Evolutionary conservation across 2,113 vertebrate species (phyloP), one percentile per base, ranked within the genome.

Genomic region (Hypocryptadius cinnamomeus): DNA sequence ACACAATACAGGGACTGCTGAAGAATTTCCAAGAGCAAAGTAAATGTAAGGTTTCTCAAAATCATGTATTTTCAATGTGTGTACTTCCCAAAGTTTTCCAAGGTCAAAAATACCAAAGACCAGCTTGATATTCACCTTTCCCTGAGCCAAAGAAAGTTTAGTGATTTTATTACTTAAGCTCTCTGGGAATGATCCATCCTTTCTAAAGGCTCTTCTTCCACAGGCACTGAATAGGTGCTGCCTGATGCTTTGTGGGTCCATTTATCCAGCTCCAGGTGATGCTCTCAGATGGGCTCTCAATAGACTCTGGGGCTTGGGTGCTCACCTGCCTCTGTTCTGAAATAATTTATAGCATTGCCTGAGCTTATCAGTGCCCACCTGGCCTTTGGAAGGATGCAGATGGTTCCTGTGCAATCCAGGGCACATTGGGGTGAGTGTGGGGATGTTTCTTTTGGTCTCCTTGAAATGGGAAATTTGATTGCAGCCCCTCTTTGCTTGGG

Each of bases 391-490:
- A 65, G 21, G 61, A 10, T 31, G 86, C 31, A 83, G 79, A 11
- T 13, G 27, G 25, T 16, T 48, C 44, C 3, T 31, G 39, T 40
- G 33, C 47, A 27, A 12, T 4, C 45, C 5, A 8, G 25, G 19
- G 8, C 47, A 5, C 3, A 0, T 5, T 8, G 33, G 33, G 5
- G 0, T 73, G 31, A n/a, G 33, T 6, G 31, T 25, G 44, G 13
- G 10, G 22, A 15, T 15, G 11, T 47, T 83, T 50, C 35, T 85
- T 39, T 27, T 51, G 61, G 6, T 16, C 30, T 45, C 37, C 54
- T 68, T 57, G 54, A 71, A 81, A 28, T 1, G 5, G 10, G 33
- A 80, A 53, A 13, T n/a, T 9, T 30, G 27, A 11, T 31, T 31
- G 19, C 22, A n/a, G 35, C 31, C 31, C 5, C 1, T 17, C 76